Percentiles rank a stretch among this genome's conserved stretches.
phyloP scores from a whole-genome alignment of 2,888 invertebrate species.

The Enchytraeus crypticus region DNA sequence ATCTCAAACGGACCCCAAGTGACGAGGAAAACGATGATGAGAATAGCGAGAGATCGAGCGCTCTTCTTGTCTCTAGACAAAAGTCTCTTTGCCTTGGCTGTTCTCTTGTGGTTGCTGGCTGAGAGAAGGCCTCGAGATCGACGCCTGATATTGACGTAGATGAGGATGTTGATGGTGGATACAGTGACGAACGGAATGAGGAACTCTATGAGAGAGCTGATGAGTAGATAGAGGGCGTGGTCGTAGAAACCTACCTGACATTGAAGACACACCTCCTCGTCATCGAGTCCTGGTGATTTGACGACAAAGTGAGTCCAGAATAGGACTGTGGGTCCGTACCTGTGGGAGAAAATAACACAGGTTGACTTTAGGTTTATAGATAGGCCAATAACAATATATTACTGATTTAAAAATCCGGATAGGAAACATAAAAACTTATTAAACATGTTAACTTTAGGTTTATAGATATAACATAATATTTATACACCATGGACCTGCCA shows the following conservation, averaged over 20 bases:
- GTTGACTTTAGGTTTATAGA: no score
- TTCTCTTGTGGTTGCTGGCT: neutral
- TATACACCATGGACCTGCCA: no score
- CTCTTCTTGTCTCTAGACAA: constrained; percentile 23
- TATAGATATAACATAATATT: no score
- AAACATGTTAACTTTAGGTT: no score
- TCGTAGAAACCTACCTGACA: constrained; percentile 28
- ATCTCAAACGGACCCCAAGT: constrained; percentile 33
- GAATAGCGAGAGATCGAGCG: constrained; percentile 29
- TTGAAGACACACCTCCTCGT: neutral
- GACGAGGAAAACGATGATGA: constrained; percentile 29
- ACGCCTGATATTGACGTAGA: constrained; percentile 28
- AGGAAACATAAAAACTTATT: no score
- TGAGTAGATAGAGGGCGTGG: constrained; percentile 23
- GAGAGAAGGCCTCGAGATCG: neutral
- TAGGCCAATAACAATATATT: no score
- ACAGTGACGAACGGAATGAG: constrained; percentile 28
- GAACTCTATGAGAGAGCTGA: constrained; percentile 29
- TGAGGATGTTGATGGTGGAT: constrained; percentile 24
- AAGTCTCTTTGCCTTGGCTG: neutral
- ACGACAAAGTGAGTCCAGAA: constrained; percentile 27
- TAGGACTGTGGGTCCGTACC: constrained; percentile 27
- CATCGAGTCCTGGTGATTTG: constrained; percentile 13
- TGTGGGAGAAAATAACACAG: no score
- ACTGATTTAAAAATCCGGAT: no score